phyloP scores from a whole-genome alignment of 2,888 invertebrate species.

The Platycheirus rosarum region DNA sequence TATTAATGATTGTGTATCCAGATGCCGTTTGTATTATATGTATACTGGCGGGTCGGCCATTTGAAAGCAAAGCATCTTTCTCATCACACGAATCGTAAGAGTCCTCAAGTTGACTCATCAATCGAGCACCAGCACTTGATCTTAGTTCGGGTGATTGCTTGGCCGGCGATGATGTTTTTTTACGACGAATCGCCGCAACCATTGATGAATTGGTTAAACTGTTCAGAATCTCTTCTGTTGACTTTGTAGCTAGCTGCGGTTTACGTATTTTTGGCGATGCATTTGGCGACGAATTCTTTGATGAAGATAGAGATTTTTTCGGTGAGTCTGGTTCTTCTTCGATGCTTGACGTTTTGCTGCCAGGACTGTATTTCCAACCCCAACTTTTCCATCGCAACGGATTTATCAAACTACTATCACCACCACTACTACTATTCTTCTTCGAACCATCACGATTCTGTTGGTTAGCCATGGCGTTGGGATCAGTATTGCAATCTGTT shows the following conservation, averaged over 20 bases:
- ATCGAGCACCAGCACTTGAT: constrained; percentile 77
- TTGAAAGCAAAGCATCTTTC: constrained; percentile 75
- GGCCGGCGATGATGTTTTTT: constrained; percentile 74
- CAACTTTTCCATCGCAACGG: constrained; percentile 77
- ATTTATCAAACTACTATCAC: constrained; percentile 72
- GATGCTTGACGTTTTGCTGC: constrained; percentile 77
- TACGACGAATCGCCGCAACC: constrained; percentile 75
- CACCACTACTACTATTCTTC: constrained; percentile 35
- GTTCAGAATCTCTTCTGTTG: constrained; percentile 64
- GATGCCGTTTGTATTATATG: constrained; percentile 76
- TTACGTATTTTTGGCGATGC: constrained; percentile 76
- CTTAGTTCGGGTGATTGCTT: constrained; percentile 74
- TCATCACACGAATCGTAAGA: constrained; percentile 75
- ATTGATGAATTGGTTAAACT: constrained; percentile 62
- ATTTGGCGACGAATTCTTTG: constrained; percentile 76
- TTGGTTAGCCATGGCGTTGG: constrained; percentile 41
- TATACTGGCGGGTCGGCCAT: constrained; percentile 76
- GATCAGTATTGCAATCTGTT: constrained; percentile 57
- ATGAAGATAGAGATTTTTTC: constrained; percentile 76
- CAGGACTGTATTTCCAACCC: constrained; percentile 78
- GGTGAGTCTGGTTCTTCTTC: constrained; percentile 77
- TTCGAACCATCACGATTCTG: constrained; percentile 66
- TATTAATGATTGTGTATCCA: constrained; percentile 75
- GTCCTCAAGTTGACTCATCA: constrained; percentile 69
- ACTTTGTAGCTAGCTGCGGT: constrained; percentile 55